These are phyloP conservation scores for Danio jaintianensis DNA, from an alignment of 2,797 vertebrate species.

Conservation along the genomic window DNA sequence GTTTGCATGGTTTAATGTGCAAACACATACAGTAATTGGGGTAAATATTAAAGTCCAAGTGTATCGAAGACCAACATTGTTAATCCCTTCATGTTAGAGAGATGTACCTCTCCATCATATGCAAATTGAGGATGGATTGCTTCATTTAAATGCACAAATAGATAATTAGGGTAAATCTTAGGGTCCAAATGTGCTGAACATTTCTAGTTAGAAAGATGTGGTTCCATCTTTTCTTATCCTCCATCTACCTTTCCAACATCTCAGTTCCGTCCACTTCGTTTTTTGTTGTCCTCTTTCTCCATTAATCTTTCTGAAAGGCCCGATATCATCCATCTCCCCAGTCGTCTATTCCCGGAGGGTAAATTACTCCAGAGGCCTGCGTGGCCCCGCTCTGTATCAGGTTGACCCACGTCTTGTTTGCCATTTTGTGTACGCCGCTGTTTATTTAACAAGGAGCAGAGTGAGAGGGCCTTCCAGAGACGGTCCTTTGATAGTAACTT, in stretches of 20 bases:
- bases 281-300: conserved; percentile 69
- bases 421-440: conserved; percentile 99
- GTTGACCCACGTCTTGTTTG: conserved; percentile 99
- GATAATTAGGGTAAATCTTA: not conserved
- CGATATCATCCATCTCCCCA: conserved; percentile 97
- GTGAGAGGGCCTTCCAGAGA: conserved; percentile 97
- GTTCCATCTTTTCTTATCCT: conserved; percentile 53
- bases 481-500: conserved; percentile 99
- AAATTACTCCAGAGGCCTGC: conserved; percentile 98
- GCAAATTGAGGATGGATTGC: not conserved
- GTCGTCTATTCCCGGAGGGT: conserved; percentile 92
- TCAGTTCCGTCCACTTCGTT: conserved; percentile 47
- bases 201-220: conserved; percentile 38
- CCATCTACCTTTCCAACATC: conserved; percentile 54
- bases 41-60: too few relatives aligned
- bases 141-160: not conserved
- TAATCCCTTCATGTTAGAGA: too few relatives aligned
- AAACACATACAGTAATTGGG: not conserved
- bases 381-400: conserved; percentile 95
- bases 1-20: not conserved
- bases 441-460: conserved; percentile 99
- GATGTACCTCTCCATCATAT: not conserved
- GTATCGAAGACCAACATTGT: too few relatives aligned
- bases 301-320: conserved; percentile 94
- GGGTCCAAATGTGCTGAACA: not conserved